Percentiles rank a stretch among this genome's conserved stretches.
phyloP scores from a whole-genome alignment of 2,797 vertebrate species.

The Tarsius wallacei region DNA sequence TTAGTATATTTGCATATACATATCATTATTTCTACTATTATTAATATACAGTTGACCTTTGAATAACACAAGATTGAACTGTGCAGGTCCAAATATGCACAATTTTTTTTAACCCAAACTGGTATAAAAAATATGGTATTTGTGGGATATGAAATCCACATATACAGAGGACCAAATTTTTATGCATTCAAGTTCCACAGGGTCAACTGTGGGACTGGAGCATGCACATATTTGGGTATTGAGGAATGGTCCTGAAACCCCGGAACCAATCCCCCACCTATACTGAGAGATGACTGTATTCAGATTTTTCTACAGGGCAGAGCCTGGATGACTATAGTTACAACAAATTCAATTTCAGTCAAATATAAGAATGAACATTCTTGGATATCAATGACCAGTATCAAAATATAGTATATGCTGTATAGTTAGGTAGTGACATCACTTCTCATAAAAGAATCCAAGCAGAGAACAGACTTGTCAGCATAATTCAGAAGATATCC shows the following conservation, averaged over 20 bases:
- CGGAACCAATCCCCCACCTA: background rate
- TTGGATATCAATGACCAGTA: background rate
- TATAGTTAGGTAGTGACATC: background rate
- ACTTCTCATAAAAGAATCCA: background rate
- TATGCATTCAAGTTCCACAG: background rate
- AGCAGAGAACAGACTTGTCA: background rate
- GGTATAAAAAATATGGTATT: background rate
- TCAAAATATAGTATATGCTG: background rate
- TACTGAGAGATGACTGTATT: background rate
- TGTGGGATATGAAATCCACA: background rate
- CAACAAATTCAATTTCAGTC: background rate
- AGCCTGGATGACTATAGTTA: background rate
- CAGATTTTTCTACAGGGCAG: background rate
- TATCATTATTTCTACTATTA: background rate
- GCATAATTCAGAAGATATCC: background rate
- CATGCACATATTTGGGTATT: background rate
- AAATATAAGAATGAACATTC: background rate
- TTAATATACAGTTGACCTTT: background rate
- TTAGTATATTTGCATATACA: background rate
- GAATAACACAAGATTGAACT: background rate
- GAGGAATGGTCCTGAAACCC: background rate
- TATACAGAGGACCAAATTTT: background rate
- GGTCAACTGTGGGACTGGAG: background rate
- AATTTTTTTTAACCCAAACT: background rate
- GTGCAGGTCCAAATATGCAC: background rate